These are phyloP conservation scores for Lasioglossum pauxillum DNA, from an alignment of 2,888 invertebrate species.

Conservation along the genomic window DNA sequence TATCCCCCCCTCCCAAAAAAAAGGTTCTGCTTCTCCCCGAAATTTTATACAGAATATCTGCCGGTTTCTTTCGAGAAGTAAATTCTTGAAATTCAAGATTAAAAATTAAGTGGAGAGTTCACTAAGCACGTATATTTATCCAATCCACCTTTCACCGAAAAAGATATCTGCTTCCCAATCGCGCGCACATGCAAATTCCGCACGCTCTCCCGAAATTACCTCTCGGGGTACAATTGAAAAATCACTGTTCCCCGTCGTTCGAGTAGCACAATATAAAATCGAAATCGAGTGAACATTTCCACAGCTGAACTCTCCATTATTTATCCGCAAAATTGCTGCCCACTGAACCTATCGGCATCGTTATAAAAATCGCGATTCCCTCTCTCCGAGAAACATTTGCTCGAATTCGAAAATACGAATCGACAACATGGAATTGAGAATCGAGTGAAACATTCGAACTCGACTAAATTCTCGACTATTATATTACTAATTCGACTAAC, in stretches of 20 bases:
- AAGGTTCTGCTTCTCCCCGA: not conserved
- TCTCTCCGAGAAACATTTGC: not conserved
- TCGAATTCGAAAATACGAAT: too few species aligned
- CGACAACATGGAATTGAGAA: too few species aligned
- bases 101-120: not conserved
- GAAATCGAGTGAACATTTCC: not conserved
- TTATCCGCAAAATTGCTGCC: not conserved
- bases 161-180: too few species aligned
- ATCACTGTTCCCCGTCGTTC: not conserved
- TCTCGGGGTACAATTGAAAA: not conserved
- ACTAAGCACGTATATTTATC: not conserved
- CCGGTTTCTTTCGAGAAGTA: not conserved
- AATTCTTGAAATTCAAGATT: too few species aligned
- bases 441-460: too few species aligned
- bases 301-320: not conserved
- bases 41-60: not conserved
- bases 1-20: not conserved
- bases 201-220: too few species aligned
- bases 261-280: not conserved
- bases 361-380: not conserved
- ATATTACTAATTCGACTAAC: too few species aligned
- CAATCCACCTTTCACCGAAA: too few species aligned
- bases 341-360: not conserved
- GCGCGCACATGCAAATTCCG: too few species aligned
- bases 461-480: too few species aligned